Base-by-base conservation (phyloP, 1,140 invertebrate species). In the Diabrotica undecimpunctata region DNA sequence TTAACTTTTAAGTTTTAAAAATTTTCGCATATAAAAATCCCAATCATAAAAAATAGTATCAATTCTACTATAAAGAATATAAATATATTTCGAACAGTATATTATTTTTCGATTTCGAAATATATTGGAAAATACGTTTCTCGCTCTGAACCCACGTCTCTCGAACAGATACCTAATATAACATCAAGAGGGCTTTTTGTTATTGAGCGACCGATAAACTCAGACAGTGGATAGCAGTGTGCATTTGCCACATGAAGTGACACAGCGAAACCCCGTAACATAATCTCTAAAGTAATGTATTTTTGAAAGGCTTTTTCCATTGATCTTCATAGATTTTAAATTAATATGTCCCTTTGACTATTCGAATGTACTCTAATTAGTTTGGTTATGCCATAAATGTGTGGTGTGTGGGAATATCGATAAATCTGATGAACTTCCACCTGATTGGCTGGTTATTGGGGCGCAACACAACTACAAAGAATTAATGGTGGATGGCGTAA, bases 351-450 rank as follows among this genome's bases (percentile, higher is more conserved):
- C 41, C 41, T 46, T 46, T 46, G 64, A 66, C 59, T 59, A 56
- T 53, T 60, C 57, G 25, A 60, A 46, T 39, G 12, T 60, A 14
- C 10, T 46, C 38, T 60, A 60, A 60, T 60, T 39, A 39, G 57
- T 60, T 60, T 60, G 57, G 38, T 25, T 46, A 37, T 11, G 13
- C 54, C 41, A 46, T n/a, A n/a, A 10, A 46, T 46, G n/a, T 46
- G n/a, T 46, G 41, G 41, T 46, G 41, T 25, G 25, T 25, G 25
- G 25, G n/a, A 46, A n/a, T 46, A 46, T 46, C 41, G 41, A 46
- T 46, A 46, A 46, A 46, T 46, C 41, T 46, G 41, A 46, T 46
- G 8, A 46, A n/a, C 41, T 46, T 46, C 41, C 41, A 46, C 41
- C n/a, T n/a, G 41, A 46, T n/a, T 46, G n/a, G n/a, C 41, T 46